Conservation (phyloP, 2,888 invertebrate genomes). For the Acrobasis consociella region DNA sequence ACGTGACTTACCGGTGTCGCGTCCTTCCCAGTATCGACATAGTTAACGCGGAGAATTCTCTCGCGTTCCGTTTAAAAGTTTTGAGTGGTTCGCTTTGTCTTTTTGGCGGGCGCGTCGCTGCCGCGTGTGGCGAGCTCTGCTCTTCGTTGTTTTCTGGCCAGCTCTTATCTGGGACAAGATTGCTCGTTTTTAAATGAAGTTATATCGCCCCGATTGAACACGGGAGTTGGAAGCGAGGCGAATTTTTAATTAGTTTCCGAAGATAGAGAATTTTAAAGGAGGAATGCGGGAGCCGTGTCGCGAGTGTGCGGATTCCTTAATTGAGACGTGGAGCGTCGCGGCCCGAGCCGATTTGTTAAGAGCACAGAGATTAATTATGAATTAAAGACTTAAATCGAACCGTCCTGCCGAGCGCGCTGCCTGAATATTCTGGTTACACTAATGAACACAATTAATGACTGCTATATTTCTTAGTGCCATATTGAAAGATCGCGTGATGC, state of each 20-base stretch:
- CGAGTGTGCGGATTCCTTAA: slow-evolving; percentile 72
- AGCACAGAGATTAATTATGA: slow-evolving; percentile 68
- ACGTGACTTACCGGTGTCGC: slow-evolving; percentile 82
- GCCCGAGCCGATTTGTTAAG: slow-evolving; percentile 69
- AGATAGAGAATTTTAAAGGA: slow-evolving; percentile 78
- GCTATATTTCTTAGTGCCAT: slow-evolving; percentile 60
- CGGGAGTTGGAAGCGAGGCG: slow-evolving; percentile 73
- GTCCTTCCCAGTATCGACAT: slow-evolving; percentile 82
- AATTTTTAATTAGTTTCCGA: slow-evolving; percentile 83
- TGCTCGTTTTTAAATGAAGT: slow-evolving; percentile 83
- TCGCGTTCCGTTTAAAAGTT: slow-evolving; percentile 80
- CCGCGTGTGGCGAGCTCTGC: slow-evolving; percentile 75
- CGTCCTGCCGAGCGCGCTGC: slow-evolving; percentile 43
- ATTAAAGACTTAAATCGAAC: slow-evolving; percentile 62
- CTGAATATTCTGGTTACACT: slow-evolving; percentile 53
- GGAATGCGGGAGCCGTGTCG: slow-evolving; percentile 75
- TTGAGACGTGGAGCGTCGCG: slow-evolving; percentile 70
- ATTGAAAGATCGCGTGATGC: slow-evolving; percentile 61
- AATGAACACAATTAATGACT: slow-evolving; percentile 67
- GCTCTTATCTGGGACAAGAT: slow-evolving; percentile 79
- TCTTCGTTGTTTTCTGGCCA: slow-evolving; percentile 81
- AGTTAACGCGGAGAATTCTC: slow-evolving; percentile 79
- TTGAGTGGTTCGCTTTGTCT: slow-evolving; percentile 68
- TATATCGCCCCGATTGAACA: slow-evolving; percentile 80
- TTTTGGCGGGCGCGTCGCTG: slow-evolving; percentile 62